Base-by-base conservation (phyloP, 1,140 invertebrate species). In the Hirudo medicinalis region DNA sequence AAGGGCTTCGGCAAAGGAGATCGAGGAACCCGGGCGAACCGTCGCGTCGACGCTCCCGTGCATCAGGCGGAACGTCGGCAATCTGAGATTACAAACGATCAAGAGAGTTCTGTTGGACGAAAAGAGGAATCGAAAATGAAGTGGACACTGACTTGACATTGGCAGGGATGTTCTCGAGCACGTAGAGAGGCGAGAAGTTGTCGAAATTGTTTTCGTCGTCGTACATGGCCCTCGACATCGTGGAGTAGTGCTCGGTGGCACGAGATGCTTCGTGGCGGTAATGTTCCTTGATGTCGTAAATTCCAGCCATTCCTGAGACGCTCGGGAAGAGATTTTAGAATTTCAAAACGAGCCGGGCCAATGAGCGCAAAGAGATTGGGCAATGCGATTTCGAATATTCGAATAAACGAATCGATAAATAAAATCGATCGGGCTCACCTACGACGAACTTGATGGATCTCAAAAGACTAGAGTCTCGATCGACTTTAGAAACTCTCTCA, bases 201-300 rank as follows among this genome's bases (percentile, higher is more conserved):
- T 78, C 76, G 78, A 81, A 81, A 71, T 80, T 77, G 29, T 78
- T 76, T 27, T 76, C 73, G 40, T 79, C 79, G 49, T 70, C 69
- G 74, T 79, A 79, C 79, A 80, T 80, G 19, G 77, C 79, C 60
- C 78, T 72, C 13, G 75, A 68, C 79, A 81, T 81, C 29, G 68
- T 74, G 13, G 79, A 80, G 13, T 80, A 27, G 73, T 81, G 77
- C 68, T 81, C 80, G 13, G 80, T 72, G 22, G 79, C 79, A n/a
- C 79, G 74, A 29, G n/a, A 71, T 9, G 73, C 72, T 72, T 81
- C 79, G 75, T 80, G 77, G 27, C 76, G 54, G 75, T 77, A 81
- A 72, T 81, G 80, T 25, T 81, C 78, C 27, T 73, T 75, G 57
- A 81, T 81, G 74, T 80, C 72, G 71, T 81, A 81, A 2, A 81